phyloP scores from a whole-genome alignment of 2,113 vertebrate species.

The Myotis brandtii region DNA sequence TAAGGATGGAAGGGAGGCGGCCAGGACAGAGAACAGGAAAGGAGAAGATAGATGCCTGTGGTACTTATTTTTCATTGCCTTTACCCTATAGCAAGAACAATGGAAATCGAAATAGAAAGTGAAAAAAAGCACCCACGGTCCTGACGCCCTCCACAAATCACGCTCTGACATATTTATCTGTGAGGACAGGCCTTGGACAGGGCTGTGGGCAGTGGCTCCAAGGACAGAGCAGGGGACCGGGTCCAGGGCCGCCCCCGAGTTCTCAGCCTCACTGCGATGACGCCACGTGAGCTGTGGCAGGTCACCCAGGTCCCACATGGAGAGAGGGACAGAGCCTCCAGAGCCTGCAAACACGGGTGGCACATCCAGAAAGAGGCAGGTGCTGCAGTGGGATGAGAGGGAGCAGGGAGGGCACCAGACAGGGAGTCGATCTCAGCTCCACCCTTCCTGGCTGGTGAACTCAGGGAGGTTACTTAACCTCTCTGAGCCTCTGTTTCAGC shows the following conservation, averaged over 20 bases:
- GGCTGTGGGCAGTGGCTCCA: not conserved
- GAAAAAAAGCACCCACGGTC: not conserved
- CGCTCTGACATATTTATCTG: not conserved
- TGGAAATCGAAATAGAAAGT: not conserved
- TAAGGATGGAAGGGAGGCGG: not conserved
- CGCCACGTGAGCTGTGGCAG: not conserved
- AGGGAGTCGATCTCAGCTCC: fast-evolving
- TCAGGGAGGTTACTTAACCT: not conserved
- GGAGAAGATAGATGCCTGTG: not conserved
- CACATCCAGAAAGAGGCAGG: not conserved
- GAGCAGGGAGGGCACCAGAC: too few relatives aligned
- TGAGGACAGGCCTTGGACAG: not conserved
- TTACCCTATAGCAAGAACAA: not conserved
- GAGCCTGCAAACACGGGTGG: not conserved
- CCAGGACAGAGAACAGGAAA: not conserved
- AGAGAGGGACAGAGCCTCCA: not conserved
- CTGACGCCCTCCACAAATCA: not conserved
- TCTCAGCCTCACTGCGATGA: not conserved
- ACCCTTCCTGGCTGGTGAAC: not conserved
- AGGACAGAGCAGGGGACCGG: not conserved
- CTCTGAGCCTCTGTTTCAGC: not conserved
- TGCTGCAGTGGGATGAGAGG: not conserved
- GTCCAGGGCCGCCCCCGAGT: fast-evolving
- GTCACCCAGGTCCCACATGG: not conserved
- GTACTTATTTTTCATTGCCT: not conserved